Evolutionary conservation across 1,140 invertebrate genomes (phyloP).

Genomic region (Marisa cornuarietis): DNA sequence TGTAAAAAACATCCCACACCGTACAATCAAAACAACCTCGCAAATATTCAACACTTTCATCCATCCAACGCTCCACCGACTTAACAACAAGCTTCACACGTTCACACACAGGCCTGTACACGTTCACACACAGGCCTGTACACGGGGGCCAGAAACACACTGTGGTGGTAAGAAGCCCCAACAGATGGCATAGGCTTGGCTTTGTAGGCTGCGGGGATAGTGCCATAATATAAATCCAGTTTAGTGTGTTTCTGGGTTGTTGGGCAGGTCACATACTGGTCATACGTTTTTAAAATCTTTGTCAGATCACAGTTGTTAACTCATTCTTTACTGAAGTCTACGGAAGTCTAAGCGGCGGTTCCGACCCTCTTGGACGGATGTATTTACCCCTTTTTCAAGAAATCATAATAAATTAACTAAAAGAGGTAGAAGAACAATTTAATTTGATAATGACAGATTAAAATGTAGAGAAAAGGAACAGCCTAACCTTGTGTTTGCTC

Average conservation of each 20-base stretch:
- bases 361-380: no score
- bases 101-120: neutral
- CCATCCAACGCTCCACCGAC: neutral
- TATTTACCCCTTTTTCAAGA: no score
- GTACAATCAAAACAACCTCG: no score
- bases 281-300: neutral
- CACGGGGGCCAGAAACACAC: neutral
- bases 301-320: no score
- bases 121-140: neutral
- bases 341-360: no score
- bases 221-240: neutral
- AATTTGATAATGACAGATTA: no score
- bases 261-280: conserved; percentile 4
- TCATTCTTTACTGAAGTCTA: no score
- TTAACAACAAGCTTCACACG: neutral
- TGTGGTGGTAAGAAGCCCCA: neutral
- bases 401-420: no score
- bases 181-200: neutral
- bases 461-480: no score
- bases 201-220: neutral
- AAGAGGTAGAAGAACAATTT: no score
- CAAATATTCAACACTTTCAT: neutral
- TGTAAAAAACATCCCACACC: no score
- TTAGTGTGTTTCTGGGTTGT: neutral
- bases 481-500: no score